Base-by-base conservation (phyloP, 2,888 invertebrate genomes). In the Papilio demoleus region DNA sequence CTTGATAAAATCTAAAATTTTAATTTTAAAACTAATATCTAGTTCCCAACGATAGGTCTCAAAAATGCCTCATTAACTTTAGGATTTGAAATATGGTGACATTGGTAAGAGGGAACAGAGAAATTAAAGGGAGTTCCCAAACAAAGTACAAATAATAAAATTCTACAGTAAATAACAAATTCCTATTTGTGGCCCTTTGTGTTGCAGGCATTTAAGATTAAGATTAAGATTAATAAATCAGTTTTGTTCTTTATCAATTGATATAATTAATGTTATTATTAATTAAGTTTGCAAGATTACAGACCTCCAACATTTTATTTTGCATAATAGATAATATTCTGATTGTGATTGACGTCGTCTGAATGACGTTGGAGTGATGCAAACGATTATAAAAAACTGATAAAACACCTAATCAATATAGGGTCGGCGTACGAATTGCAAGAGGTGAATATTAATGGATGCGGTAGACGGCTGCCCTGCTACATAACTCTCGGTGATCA, bases 381-480 rank as follows among this genome's bases (percentile, higher is more conserved):
- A 12, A 4, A 31, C 5, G 34, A 31, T 31, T 31, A 31, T 31
- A 31, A 3, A 31, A 31, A 31, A 31, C 17, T 17, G 12, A 56
- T 45, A 19, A 27, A 34, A 47, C 22, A 34, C n/a, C 17, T 58
- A 62, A 62, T 67, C 22, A 76, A 72, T 79, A 92, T 79, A 92
- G 92, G 90, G 60, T 92, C 92, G 17, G 85, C 83, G 31, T 93
- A 91, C 75, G 84, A 87, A 22, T 75, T 93, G 70, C 81, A 77
- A 8, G 73, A 79, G 2, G 92, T 93, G 5, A 77, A 81, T 53
- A 92, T 93, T 42, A 78, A 80, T 53, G 92, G 92, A 24, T 93
- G 92, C 70, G 82, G 79, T 14, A 74, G 75, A 71, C 75, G 77
- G 9, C 76, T 85, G 6, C 92, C 90, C 0, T 92, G 92, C 72